Conservation (phyloP, 1,140 invertebrate species). For the Drosophila pseudoananassae region DNA sequence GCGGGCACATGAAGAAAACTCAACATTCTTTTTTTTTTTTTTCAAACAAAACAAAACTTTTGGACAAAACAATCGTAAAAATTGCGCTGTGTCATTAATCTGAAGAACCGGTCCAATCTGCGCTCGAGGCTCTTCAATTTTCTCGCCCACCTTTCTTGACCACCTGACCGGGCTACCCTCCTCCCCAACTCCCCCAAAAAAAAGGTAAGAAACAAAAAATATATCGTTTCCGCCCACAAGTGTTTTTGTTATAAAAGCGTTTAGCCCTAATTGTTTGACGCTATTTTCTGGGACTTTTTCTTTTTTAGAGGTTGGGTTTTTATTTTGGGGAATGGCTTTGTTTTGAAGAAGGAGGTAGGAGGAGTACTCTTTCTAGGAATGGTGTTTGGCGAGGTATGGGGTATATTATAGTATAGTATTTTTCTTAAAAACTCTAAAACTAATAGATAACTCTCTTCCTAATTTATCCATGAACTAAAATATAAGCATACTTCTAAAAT, state of each 20-base stretch:
- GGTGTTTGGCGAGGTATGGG: no score
- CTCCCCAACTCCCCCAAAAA: background rate
- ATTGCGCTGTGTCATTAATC: conserved; percentile 47
- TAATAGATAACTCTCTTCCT: no score
- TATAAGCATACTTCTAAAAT: no score
- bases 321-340: background rate
- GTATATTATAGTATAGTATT: no score
- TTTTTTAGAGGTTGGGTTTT: background rate
- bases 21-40: conserved; percentile 47
- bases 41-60: conserved; percentile 16
- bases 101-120: conserved; percentile 27
- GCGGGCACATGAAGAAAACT: conserved; percentile 36
- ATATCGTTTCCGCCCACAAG: conserved; percentile 1
- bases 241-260: conserved; percentile 32
- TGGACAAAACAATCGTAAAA: conserved; percentile 45
- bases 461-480: no score
- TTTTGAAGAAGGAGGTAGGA: background rate
- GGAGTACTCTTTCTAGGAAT: background rate
- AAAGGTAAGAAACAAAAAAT: background rate
- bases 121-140: conserved; percentile 2
- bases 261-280: conserved; percentile 39
- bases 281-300: conserved; percentile 3
- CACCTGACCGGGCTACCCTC: background rate
- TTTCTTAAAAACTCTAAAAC: no score
- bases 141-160: background rate